Conservation (phyloP, 2,797 vertebrate genomes). For the Tamandua tetradactyla region DNA sequence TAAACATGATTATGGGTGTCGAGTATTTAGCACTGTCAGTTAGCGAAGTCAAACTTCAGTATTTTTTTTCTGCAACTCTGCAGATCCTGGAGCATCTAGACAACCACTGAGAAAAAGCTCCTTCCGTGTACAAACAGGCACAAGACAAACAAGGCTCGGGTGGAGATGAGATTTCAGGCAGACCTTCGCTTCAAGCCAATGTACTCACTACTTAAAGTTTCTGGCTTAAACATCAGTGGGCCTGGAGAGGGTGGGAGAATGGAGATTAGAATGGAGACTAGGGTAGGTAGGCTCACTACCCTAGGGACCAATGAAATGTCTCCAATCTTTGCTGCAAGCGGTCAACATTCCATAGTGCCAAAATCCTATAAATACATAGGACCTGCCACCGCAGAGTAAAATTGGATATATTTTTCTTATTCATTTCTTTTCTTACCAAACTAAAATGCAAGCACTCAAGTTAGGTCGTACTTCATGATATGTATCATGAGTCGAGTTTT, state of each 20-base stretch:
- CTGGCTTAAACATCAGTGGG: not conserved
- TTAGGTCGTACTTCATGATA: not conserved
- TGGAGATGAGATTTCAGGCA: not conserved
- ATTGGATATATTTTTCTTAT: not conserved
- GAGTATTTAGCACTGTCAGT: too few relatives aligned
- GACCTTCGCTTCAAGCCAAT: not conserved
- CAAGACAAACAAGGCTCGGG: not conserved
- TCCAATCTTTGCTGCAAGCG: not conserved
- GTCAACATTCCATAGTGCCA: not conserved
- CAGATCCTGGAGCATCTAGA: not conserved
- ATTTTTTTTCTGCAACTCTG: rapidly evolving
- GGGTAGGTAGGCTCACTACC: too few relatives aligned
- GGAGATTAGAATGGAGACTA: too few relatives aligned
- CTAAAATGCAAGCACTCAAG: not conserved
- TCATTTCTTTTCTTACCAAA: not conserved
- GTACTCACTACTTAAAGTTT: not conserved
- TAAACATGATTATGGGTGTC: not conserved
- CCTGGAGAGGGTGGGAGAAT: not conserved
- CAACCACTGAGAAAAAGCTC: not conserved
- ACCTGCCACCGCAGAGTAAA: not conserved
- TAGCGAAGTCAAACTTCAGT: not conserved
- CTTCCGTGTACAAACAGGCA: not conserved
- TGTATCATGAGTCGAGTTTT: not conserved
- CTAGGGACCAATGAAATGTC: not conserved
- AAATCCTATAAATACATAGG: not conserved